Base-by-base conservation (phyloP, 2,888 invertebrate genomes). In the Clitarchus hookeri region DNA sequence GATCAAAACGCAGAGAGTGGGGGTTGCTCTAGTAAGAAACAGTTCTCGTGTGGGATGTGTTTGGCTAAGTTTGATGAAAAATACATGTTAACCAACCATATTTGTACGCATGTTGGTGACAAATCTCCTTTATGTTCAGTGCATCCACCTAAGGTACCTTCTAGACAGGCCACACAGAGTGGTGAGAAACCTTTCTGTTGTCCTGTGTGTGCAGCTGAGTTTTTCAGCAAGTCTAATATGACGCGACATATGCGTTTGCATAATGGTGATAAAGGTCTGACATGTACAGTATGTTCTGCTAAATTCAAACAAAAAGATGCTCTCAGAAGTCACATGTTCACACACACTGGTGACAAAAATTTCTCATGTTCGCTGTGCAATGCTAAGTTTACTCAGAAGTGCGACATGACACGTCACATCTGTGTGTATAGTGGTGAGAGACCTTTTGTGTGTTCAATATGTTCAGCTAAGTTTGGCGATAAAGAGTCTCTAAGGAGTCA, bases 141-240 rank as follows among this genome's bases (percentile, higher is more conserved):
- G 65, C 65, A 65, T n/a, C 65, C 65, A n/a, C 65, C 65, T 19
- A 65, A 65, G 65, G 48, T 48, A 48, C 48, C 48, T 48, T 16
- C 65, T 8, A n/a, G 23, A 19, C 23, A 19, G 8, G 65, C 13
- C n/a, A 8, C 23, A 19, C 65, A 65, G 8, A n/a, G 23, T 19
- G 65, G 65, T n/a, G 65, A 65, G 65, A 65, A 65, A n/a, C 65
- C 65, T n/a, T 65, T 65, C 65, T 65, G 65, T 19, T 65, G 65
- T n/a, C 65, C 65, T n/a, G 65, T 65, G 65, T 65, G 65, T 19
- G 65, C 65, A 8, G 65, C 65, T 9, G 65, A 65, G 65, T 65
- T 65, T n/a, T 65, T 65, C 65, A 65, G 65, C 65, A 65, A 65
- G 65, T 65, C 65, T 19, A 65, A 65, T 19, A 19, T 65, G 65